These are phyloP conservation scores for Desoria tigrina DNA, from an alignment of 2,888 invertebrate species.

Conservation along the genomic window DNA sequence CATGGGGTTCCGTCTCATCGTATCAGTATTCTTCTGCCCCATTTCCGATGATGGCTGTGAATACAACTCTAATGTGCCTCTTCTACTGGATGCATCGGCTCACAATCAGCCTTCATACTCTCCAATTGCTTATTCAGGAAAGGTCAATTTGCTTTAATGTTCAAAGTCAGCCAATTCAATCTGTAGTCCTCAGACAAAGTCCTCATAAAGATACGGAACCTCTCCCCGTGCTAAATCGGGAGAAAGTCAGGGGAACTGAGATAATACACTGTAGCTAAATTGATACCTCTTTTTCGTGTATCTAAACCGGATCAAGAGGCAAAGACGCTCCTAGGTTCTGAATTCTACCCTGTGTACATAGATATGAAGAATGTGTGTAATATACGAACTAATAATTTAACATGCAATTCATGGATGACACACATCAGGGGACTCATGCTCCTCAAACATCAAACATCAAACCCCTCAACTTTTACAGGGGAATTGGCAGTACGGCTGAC, in stretches of 20 bases:
- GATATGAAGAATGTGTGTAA: too few species aligned
- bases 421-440: not conserved
- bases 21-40: conserved; percentile 5
- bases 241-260: not conserved
- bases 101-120: not conserved
- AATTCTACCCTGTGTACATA: too few species aligned
- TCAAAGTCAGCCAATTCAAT: conserved; percentile 11
- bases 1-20: not conserved
- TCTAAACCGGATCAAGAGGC: not conserved
- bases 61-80: not conserved
- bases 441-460: not conserved
- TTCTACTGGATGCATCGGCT: not conserved
- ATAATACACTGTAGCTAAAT: not conserved
- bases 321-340: too few species aligned
- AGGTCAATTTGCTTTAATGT: conserved; percentile 12
- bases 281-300: not conserved
- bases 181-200: not conserved
- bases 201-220: not conserved
- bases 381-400: too few species aligned
- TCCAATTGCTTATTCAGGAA: conserved; percentile 9
- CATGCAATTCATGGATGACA: not conserved
- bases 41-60: not conserved
- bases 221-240: not conserved
- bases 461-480: too few species aligned
- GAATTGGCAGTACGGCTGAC: not conserved